Conservation (phyloP, 2,797 vertebrate species). For the Chromobotia macracanthus region DNA sequence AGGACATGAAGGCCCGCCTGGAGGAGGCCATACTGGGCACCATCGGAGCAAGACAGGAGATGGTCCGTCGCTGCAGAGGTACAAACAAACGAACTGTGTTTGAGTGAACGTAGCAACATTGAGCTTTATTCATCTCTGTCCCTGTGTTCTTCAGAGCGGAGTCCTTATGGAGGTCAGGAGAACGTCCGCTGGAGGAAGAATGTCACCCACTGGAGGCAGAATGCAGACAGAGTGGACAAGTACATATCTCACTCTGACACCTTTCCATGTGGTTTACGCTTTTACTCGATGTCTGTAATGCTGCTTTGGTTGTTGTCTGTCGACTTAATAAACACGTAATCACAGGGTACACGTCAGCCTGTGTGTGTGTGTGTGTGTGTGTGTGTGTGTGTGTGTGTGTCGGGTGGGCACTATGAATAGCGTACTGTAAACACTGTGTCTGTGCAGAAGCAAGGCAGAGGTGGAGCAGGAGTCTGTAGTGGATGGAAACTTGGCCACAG, state of each 20-base stretch:
- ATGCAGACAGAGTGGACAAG: conserved; percentile 89
- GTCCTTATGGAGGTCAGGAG: conserved; percentile 87
- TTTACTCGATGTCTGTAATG: not conserved
- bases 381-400: conserved; percentile 34
- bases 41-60: conserved; percentile 90
- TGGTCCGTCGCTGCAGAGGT: conserved; percentile 91
- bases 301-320: not conserved
- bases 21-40: conserved; percentile 92
- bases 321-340: conserved; percentile 38
- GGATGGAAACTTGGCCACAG: conserved; percentile 89
- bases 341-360: conserved; percentile 2
- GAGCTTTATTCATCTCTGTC: not conserved
- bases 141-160: conserved; percentile 77
- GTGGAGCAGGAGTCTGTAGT: conserved; percentile 90
- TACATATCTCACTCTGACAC: conserved; percentile 66
- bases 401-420: conserved; percentile 23
- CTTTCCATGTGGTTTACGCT: not conserved
- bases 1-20: conserved; percentile 92
- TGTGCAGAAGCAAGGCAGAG: conserved; percentile 84
- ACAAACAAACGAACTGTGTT: conserved; percentile 35
- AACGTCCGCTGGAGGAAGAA: conserved; percentile 94
- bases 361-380: conserved; percentile 37
- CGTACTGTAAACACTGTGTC: conserved; percentile 19
- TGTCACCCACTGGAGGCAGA: conserved; percentile 88
- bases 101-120: not conserved